Conservation (phyloP, 2,888 invertebrate genomes). For the Terebella lapidaria region DNA sequence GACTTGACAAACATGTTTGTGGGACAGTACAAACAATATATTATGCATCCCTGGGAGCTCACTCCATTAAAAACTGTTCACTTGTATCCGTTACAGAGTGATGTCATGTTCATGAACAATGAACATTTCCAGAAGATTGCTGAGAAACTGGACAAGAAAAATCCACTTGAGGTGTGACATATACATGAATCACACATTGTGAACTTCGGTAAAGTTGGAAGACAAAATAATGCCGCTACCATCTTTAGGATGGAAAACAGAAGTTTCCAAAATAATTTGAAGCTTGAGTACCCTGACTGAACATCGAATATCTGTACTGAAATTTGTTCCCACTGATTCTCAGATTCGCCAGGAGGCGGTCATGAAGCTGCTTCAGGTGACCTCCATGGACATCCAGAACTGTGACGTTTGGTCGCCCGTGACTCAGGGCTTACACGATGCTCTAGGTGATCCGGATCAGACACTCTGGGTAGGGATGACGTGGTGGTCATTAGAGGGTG, state of each 20-base stretch:
- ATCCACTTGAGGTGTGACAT: slow-evolving; percentile 31
- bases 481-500: too few relatives aligned
- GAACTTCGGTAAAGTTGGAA: too few relatives aligned
- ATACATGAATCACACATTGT: too few relatives aligned
- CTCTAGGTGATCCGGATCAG: slow-evolving; percentile 46
- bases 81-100: slow-evolving; percentile 41
- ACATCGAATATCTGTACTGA: too few relatives aligned
- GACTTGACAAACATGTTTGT: neutral
- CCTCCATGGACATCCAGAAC: slow-evolving; percentile 42
- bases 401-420: slow-evolving; percentile 43
- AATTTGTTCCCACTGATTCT: too few relatives aligned
- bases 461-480: slow-evolving; percentile 40
- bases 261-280: too few relatives aligned
- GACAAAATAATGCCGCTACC: too few relatives aligned
- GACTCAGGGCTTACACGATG: slow-evolving; percentile 40
- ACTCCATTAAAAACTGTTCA: too few relatives aligned
- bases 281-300: too few relatives aligned
- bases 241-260: too few relatives aligned
- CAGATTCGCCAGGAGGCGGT: slow-evolving; percentile 32
- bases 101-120: slow-evolving; percentile 45
- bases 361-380: slow-evolving; percentile 39
- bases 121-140: slow-evolving; percentile 40
- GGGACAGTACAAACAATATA: neutral
- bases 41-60: too few relatives aligned
- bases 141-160: slow-evolving; percentile 40